Evolutionary conservation across 2,113 vertebrate genomes (phyloP), one percentile per base, ranked within the genome.

Genomic region (Solea solea): DNA sequence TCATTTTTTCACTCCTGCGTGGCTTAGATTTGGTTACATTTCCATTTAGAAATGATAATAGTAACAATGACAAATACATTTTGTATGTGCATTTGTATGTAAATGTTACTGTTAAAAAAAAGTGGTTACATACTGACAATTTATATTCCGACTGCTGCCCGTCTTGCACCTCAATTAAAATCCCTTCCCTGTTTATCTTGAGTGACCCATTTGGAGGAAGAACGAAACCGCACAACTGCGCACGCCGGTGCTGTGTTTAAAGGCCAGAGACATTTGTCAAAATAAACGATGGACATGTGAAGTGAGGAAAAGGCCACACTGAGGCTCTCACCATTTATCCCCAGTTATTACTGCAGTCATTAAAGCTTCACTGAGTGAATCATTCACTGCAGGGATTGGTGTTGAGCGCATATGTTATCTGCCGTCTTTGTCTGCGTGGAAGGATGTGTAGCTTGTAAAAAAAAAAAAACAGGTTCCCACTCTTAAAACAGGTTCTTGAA

Each of bases 191-290:
- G 52, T 45, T 48, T 8, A n/a, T 59, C 41, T 25, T 9, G 44
- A 55, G 14, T 57, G 54, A 74, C 40, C 13, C 2, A 44, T 72
- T 72, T 62, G 9, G 49, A 64, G 34, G 14, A 66, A 58, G 57
- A 69, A 53, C 8, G 10, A 53, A 46, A 28, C 7, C 1, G 62
- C 50, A 68, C 57, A 73, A 49, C 82, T 44, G 58, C 44, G 59
- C 45, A 64, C 45, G 21, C 52, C 14, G 5, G 21, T 57, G 64
- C 52, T 67, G 70, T 44, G 56, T 54, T 83, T 73, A 83, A 89
- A 87, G 84, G 78, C 66, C 77, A 85, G 49, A 53, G 45, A 52
- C 67, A 77, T 85, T 86, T 77, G 49, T 85, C 75, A 81, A 44
- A 74, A 81, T 80, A 59, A 83, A 79, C 52, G 39, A 74, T 76